A percentile compares a stretch with the other conserved stretches of the same genome.
phyloP scores from a whole-genome alignment of 1,140 invertebrate genomes.

The Berghia stephanieae region DNA sequence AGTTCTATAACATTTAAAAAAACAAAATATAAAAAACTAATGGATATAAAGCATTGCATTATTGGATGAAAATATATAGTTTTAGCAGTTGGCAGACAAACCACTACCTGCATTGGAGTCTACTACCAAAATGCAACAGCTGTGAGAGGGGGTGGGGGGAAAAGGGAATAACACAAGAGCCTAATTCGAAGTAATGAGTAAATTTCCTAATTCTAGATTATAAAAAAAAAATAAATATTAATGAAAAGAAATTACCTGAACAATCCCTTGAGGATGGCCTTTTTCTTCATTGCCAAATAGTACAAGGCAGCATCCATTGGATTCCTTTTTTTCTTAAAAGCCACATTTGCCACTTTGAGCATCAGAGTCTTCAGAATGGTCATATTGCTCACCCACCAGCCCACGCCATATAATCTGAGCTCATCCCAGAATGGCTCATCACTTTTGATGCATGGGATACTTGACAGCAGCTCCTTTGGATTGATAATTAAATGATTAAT shows the following conservation, averaged over 20 bases:
- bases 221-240: too few relatives aligned
- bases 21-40: too few relatives aligned
- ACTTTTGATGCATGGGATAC: conserved; percentile 82
- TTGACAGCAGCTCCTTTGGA: conserved; percentile 75
- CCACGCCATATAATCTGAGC: conserved; percentile 89
- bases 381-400: conserved; percentile 95
- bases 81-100: too few relatives aligned
- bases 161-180: too few relatives aligned
- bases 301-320: conserved; percentile 97
- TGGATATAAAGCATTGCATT: too few relatives aligned
- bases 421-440: conserved; percentile 84
- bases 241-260: conserved; percentile 75
- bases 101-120: too few relatives aligned
- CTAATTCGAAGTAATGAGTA: too few relatives aligned
- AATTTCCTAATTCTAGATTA: too few relatives aligned
- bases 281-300: conserved; percentile 99
- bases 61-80: too few relatives aligned
- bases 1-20: conserved; percentile 58
- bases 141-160: too few relatives aligned
- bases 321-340: conserved; percentile 88
- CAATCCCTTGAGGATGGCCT: conserved; percentile 94
- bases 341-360: conserved; percentile 81
- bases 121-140: too few relatives aligned
- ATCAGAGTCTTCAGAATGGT: conserved; percentile 76
- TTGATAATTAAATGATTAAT: not conserved